Base-by-base conservation (phyloP, 2,888 invertebrate genomes). In the Sturmia bella region DNA sequence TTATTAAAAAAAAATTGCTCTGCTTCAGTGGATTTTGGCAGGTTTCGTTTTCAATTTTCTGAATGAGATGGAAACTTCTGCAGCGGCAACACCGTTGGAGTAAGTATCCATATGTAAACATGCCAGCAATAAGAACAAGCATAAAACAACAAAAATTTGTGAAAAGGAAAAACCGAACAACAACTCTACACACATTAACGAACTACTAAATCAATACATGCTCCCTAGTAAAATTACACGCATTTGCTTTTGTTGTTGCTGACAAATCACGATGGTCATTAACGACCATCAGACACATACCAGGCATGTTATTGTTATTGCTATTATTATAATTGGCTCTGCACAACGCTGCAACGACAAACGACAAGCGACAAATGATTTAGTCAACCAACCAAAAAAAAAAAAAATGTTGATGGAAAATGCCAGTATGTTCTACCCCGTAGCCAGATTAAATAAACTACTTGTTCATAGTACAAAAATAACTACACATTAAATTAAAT, bases 301-400 rank as follows among this genome's bases (percentile, higher is more conserved):
- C n/a, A n/a, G n/a, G n/a, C n/a, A n/a, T 43, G 43, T 4, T 5
- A 12, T 56, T 7, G 43, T 63, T 48, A 48, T 45, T 56, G 12
- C 37, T 5, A 45, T 64, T 57, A 72, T 57, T 57, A 64, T 77
- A 56, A 72, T 57, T 78, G 39, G 50, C 70, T 72, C 70, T n/a
- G 50, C 45, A 72, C 54, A 57, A 74, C 64, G 74, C 32, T 64
- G 15, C 61, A 73, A 69, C 64, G 63, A n/a, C n/a, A 32, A 32
- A 32, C 32, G 32, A 43, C 66, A 76, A 54, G 45, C 70, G 64
- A 78, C 61, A 76, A 63, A 61, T 61, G 19, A 61, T 54, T 73
- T 37, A 76, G 17, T 61, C 69, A 80, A 48, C 54, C 61, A 80
- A 80, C 70, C 56, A 37, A 83, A 73, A 72, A 59, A 63, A 15